Conservation (phyloP, 2,113 vertebrate genomes). For the Danio rerio region DNA sequence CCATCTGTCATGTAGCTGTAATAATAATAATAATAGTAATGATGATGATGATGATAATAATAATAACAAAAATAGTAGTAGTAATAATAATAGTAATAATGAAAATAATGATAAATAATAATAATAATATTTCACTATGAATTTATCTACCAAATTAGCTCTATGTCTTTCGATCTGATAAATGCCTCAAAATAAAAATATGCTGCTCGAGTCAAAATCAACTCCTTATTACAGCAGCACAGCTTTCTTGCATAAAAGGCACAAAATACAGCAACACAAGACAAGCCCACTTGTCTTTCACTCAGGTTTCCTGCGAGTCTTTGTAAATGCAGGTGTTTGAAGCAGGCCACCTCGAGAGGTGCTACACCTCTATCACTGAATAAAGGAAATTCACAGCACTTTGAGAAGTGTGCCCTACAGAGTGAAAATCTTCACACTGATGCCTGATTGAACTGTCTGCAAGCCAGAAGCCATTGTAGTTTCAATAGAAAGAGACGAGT, state of each 20-base stretch:
- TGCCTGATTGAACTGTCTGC: background rate
- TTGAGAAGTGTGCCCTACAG: constrained; percentile 64
- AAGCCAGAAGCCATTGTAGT: background rate
- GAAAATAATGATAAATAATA: too few species aligned
- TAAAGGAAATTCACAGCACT: constrained; percentile 34
- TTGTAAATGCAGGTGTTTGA: constrained; percentile 51
- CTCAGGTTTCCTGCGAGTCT: constrained; percentile 39
- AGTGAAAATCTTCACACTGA: background rate
- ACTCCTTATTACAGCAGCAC: background rate
- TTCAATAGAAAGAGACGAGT: background rate
- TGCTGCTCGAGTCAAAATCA: background rate
- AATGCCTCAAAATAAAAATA: background rate
- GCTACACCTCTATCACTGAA: constrained; percentile 67
- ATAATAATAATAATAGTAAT: too few species aligned
- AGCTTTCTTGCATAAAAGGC: background rate
- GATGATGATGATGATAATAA: too few species aligned
- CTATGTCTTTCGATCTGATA: too few species aligned
- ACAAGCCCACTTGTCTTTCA: constrained; percentile 44
- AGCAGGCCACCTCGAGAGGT: constrained; percentile 42
- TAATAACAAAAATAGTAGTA: too few species aligned
- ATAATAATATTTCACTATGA: too few species aligned
- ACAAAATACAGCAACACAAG: constrained; percentile 9
- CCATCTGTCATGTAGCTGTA: too few species aligned
- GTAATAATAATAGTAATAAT: too few species aligned
- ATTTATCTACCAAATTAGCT: too few species aligned